Percentiles rank a stretch among this genome's conserved stretches.
Evolutionary conservation across 2,113 vertebrate species (phyloP).

Genomic region (Rhinichthys klamathensis): DNA sequence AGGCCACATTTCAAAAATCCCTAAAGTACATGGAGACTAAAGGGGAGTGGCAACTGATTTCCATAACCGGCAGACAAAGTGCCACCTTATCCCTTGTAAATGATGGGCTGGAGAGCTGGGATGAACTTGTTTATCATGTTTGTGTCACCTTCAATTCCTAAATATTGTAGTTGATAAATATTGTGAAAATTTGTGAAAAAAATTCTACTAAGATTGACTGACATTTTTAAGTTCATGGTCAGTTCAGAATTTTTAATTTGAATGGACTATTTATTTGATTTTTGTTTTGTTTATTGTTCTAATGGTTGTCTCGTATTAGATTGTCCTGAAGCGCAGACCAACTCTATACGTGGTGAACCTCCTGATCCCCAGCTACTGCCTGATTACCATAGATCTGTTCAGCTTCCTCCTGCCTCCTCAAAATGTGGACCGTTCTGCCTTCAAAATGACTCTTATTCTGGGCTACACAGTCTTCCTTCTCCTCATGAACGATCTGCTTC

Average conservation of each 20-base stretch:
- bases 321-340: constrained; percentile 68
- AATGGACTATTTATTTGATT: neutral
- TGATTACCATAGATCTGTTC: constrained; percentile 75
- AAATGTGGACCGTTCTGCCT: constrained; percentile 71
- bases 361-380: constrained; percentile 77
- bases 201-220: neutral
- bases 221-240: neutral
- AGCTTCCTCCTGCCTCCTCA: constrained; percentile 80
- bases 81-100: neutral
- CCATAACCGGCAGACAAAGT: constrained; percentile 50
- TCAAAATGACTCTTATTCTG: constrained; percentile 82
- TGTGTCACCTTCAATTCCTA: constrained; percentile 10
- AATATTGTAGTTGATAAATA: neutral
- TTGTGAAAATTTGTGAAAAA: neutral
- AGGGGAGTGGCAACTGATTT: constrained; percentile 76
- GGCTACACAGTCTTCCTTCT: constrained; percentile 82
- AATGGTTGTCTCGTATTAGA: constrained; percentile 48
- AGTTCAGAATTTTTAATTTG: neutral
- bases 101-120: neutral
- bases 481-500: constrained; percentile 79
- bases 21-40: constrained; percentile 66
- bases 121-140: constrained; percentile 64
- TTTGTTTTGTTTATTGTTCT: neutral
- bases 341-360: constrained; percentile 78
- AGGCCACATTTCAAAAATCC: constrained; percentile 54